Percentiles rank a stretch among this genome's conserved stretches.
These are phyloP conservation scores for Torymus texanus DNA, from an alignment of 2,888 invertebrate species.

Conservation along the genomic window DNA sequence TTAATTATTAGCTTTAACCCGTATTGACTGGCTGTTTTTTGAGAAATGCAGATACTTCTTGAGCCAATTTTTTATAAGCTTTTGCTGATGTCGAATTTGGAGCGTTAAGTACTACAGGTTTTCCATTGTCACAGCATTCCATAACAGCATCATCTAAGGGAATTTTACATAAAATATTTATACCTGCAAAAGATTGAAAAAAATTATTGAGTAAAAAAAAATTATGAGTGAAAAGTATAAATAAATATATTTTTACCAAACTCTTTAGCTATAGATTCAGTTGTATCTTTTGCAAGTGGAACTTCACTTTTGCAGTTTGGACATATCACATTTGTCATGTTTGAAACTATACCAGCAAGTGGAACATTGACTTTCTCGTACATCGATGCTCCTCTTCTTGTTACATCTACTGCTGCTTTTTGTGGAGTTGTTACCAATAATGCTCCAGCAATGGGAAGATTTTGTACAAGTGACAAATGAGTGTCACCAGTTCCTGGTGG, in stretches of 20 bases:
- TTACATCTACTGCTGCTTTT: constrained; percentile 89
- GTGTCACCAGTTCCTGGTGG: constrained; percentile 98
- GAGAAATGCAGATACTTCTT: constrained; percentile 65
- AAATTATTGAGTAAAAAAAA: constrained; percentile 18
- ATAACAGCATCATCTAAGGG: constrained; percentile 84
- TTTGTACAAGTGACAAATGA: constrained; percentile 93
- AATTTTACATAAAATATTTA: constrained; percentile 82
- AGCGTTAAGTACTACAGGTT: constrained; percentile 83
- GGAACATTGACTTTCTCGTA: constrained; percentile 89
- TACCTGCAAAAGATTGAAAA: constrained; percentile 65
- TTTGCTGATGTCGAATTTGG: constrained; percentile 77
- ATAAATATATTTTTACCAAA: constrained; percentile 75
- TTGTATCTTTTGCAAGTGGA: constrained; percentile 84
- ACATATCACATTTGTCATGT: constrained; percentile 90
- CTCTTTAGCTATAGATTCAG: constrained; percentile 79
- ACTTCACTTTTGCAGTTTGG: constrained; percentile 85
- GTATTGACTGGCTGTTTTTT: constrained; percentile 60
- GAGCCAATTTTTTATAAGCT: constrained; percentile 69
- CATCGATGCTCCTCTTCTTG: constrained; percentile 91
- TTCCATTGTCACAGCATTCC: constrained; percentile 83
- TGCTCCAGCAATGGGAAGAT: constrained; percentile 89
- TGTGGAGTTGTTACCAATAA: constrained; percentile 96
- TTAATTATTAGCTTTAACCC: constrained; percentile 12
- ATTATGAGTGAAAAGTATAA: background rate
- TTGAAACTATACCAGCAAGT: constrained; percentile 91